A percentile compares a stretch with the other conserved stretches of the same genome.
Evolutionary conservation across 2,113 vertebrate species (phyloP).

Genomic region (Podarcis muralis): DNA sequence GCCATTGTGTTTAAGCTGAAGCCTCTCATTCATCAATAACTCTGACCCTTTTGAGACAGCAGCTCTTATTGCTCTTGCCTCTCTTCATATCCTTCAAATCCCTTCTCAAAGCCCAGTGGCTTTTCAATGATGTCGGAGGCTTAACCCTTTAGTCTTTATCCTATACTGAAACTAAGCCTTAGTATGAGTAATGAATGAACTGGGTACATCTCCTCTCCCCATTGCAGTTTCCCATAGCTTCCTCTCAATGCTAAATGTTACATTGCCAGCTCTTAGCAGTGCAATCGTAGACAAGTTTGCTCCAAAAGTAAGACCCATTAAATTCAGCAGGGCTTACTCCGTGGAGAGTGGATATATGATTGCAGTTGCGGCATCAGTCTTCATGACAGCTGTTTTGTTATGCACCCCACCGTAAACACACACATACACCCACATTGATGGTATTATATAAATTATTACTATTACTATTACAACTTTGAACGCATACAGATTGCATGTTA

Average conservation of each 20-base stretch:
- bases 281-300: background rate
- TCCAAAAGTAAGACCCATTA: background rate
- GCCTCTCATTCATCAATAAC: background rate
- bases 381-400: too few relatives aligned
- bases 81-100: background rate
- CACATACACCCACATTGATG: background rate
- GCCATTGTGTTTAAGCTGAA: background rate
- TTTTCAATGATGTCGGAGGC: background rate
- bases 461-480: background rate
- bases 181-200: background rate
- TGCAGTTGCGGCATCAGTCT: too few relatives aligned
- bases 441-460: background rate
- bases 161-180: background rate
- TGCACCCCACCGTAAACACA: background rate
- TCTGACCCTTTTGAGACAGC: background rate
- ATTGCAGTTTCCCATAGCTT: background rate
- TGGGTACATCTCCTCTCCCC: background rate
- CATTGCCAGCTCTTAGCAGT: background rate
- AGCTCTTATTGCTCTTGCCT: background rate
- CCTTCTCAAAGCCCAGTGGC: background rate
- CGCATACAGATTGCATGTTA: too few relatives aligned
- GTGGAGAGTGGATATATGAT: background rate
- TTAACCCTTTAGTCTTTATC: background rate
- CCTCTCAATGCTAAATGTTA: background rate
- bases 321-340: background rate